Percentiles rank a stretch among this genome's conserved stretches.
Evolutionary conservation across 2,888 invertebrate genomes (phyloP).

Genomic region (Euzophera pinguis): DNA sequence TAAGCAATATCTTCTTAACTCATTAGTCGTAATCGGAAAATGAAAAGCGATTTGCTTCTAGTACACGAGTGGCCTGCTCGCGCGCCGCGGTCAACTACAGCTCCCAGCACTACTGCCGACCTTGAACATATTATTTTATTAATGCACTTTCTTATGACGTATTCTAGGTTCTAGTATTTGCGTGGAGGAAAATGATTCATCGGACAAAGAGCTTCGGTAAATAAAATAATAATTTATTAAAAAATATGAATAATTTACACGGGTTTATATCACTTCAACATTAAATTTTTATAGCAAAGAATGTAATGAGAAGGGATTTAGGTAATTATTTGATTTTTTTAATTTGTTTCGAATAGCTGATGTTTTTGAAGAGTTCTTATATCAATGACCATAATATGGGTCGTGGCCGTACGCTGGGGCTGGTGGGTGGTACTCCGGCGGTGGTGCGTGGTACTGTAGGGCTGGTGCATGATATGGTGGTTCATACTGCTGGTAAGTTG

Average conservation of each 20-base stretch:
- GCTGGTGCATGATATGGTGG: conserved; percentile 20
- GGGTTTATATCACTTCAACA: conserved; percentile 11
- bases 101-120: conserved; percentile 59
- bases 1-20: conserved; percentile 62
- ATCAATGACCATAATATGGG: conserved; percentile 59
- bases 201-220: conserved; percentile 36
- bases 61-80: conserved; percentile 73
- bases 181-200: conserved; percentile 32
- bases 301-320: conserved; percentile 26
- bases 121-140: conserved; percentile 76
- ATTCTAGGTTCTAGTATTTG: conserved; percentile 34
- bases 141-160: conserved; percentile 76
- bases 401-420: conserved; percentile 40
- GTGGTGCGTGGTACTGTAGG: conserved; percentile 17
- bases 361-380: conserved; percentile 13
- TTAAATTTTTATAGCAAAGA: conserved; percentile 35
- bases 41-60: conserved; percentile 70
- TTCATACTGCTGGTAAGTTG: conserved; percentile 19
- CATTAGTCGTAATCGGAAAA: conserved; percentile 48
- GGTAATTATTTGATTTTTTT: conserved; percentile 2
- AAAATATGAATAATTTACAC: conserved; percentile 7
- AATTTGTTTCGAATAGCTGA: conserved; percentile 13
- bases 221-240: conserved; percentile 1
- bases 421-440: conserved; percentile 17
- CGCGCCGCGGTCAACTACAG: conserved; percentile 68